Evolutionary conservation across 2,888 invertebrate genomes (phyloP).

Genomic region (Leucophenga montana): DNA sequence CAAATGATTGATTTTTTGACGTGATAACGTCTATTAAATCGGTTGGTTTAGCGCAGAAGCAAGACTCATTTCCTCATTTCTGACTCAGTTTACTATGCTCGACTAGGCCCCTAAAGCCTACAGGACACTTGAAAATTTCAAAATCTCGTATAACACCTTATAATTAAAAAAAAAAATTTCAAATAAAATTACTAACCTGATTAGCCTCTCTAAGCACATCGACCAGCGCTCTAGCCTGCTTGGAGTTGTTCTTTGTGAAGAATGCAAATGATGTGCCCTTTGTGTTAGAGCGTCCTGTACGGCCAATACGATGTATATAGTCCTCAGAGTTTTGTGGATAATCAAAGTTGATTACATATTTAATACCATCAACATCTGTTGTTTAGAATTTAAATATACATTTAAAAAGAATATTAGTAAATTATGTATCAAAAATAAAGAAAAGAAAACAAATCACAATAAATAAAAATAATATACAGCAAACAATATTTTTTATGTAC

Average conservation of each 20-base stretch:
- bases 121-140: background rate
- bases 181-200: slow-evolving; percentile 81
- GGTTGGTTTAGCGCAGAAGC: too few species aligned
- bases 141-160: background rate
- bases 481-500: slow-evolving; percentile 14
- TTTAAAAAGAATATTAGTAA: background rate
- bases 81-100: too few species aligned
- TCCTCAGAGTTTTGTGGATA: slow-evolving; percentile 96
- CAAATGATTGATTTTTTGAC: too few species aligned
- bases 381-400: slow-evolving; percentile 28
- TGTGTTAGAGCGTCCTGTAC: slow-evolving; percentile 90
- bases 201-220: slow-evolving; percentile 92
- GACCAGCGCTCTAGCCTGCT: slow-evolving; percentile 91
- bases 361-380: slow-evolving; percentile 95
- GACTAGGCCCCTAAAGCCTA: too few species aligned
- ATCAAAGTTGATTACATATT: slow-evolving; percentile 96
- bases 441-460: slow-evolving; percentile 33
- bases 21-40: too few species aligned
- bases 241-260: slow-evolving; percentile 90
- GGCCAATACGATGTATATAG: slow-evolving; percentile 95
- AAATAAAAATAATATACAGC: slow-evolving; percentile 42
- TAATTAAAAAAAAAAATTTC: background rate
- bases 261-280: slow-evolving; percentile 96
- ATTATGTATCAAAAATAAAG: slow-evolving; percentile 28
- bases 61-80: too few species aligned